These are phyloP conservation scores for Engystomops pustulosus DNA, from an alignment of 2,113 vertebrate species.

Conservation along the genomic window DNA sequence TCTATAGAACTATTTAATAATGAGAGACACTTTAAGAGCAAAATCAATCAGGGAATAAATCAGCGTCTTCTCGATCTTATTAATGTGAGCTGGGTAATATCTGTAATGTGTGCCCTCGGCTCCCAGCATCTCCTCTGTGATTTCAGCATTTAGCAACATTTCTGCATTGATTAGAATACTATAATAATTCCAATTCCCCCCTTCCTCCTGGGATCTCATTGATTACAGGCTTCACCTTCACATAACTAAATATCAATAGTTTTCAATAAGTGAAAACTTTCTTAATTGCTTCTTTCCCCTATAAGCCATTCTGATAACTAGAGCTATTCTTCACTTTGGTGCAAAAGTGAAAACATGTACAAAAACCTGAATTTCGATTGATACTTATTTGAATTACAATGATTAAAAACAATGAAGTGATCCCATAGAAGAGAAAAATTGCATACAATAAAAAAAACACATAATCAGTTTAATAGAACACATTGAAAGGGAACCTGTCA, in stretches of 20 bases:
- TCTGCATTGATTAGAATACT: not conserved
- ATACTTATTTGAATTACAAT: too few species aligned
- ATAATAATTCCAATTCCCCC: too few species aligned
- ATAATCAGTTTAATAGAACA: too few species aligned
- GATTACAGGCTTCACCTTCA: not conserved
- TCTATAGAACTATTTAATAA: not conserved
- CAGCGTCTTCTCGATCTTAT: not conserved
- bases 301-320: not conserved
- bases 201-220: too few species aligned
- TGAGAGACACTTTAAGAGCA: not conserved
- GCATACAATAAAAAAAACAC: too few species aligned
- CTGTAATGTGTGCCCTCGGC: not conserved
- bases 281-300: not conserved
- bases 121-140: not conserved
- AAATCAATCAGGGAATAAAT: constrained; percentile 8
- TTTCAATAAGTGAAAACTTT: not conserved
- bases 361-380: too few species aligned
- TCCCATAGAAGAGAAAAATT: too few species aligned
- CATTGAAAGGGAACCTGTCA: too few species aligned
- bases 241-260: not conserved
- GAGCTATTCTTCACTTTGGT: too few species aligned
- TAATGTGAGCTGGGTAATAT: not conserved
- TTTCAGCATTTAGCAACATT: not conserved
- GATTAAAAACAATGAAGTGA: too few species aligned
- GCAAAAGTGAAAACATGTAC: too few species aligned